These are phyloP conservation scores for Spea multiplicata DNA, from an alignment of 2,113 vertebrate genomes.

Conservation along the genomic window DNA sequence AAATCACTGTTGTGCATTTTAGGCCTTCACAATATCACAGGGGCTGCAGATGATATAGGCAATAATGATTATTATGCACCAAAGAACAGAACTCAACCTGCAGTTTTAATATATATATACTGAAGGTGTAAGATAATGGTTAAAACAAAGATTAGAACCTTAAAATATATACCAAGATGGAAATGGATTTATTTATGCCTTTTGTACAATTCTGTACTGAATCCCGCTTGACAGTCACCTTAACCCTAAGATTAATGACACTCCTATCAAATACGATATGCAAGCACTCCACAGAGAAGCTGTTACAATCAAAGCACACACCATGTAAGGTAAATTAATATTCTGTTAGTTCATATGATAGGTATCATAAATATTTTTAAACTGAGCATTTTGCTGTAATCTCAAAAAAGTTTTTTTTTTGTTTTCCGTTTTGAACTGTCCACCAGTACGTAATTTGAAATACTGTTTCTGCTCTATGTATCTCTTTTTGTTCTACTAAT, in stretches of 20 bases:
- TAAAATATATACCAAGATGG: not conserved
- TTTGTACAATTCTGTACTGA: not conserved
- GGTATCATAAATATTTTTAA: not conserved
- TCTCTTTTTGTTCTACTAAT: not conserved
- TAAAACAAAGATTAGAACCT: not conserved
- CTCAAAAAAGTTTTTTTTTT: not conserved
- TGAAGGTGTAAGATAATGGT: not conserved
- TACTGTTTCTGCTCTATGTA: no score
- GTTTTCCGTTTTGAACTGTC: no score
- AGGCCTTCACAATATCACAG: not conserved
- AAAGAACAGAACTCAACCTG: not conserved
- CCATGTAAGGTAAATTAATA: not conserved
- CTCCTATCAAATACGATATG: not conserved
- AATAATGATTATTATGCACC: constrained; percentile 4
- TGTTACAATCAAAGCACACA: not conserved
- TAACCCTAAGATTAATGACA: constrained; percentile 1
- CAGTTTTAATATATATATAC: not conserved
- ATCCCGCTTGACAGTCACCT: not conserved
- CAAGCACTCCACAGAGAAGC: not conserved
- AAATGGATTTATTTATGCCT: not conserved
- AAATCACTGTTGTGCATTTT: constrained; percentile 18
- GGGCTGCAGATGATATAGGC: not conserved
- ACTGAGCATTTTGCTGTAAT: not conserved
- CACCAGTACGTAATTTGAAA: no score
- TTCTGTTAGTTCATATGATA: not conserved